These are phyloP conservation scores for Drosophila serrata DNA, from an alignment of 1,140 invertebrate genomes.

Conservation along the genomic window DNA sequence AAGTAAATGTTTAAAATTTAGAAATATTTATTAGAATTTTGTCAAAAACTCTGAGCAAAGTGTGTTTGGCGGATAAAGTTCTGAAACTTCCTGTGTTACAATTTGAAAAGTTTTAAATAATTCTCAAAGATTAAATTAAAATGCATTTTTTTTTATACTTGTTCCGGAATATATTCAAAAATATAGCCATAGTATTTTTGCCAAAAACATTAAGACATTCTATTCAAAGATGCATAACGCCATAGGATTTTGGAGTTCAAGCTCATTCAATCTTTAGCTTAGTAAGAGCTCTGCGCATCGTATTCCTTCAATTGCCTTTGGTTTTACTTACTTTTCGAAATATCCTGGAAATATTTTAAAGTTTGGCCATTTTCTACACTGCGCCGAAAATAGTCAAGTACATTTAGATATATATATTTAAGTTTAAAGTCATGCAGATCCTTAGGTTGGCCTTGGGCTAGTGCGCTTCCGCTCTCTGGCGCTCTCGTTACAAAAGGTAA, in stretches of 20 bases:
- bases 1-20: neutral
- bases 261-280: neutral
- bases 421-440: conserved; percentile 17
- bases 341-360: neutral
- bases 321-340: neutral
- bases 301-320: neutral
- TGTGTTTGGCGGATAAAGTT: neutral
- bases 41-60: neutral
- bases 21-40: neutral
- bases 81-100: neutral
- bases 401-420: conserved; percentile 15
- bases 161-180: conserved; percentile 1
- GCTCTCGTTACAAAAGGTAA: conserved; percentile 14
- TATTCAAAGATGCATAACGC: neutral
- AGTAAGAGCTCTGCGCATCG: neutral
- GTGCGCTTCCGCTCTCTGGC: conserved; percentile 3
- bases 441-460: conserved; percentile 14
- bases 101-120: no score
- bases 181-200: neutral
- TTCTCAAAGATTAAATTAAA: neutral
- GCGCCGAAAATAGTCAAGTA: conserved; percentile 5
- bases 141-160: no score
- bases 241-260: neutral
- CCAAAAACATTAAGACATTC: neutral
- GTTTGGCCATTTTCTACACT: neutral